A percentile compares a stretch with the other conserved stretches of the same genome.
These are phyloP conservation scores for Erithacus rubecula DNA, from an alignment of 2,797 vertebrate genomes.

Conservation along the genomic window DNA sequence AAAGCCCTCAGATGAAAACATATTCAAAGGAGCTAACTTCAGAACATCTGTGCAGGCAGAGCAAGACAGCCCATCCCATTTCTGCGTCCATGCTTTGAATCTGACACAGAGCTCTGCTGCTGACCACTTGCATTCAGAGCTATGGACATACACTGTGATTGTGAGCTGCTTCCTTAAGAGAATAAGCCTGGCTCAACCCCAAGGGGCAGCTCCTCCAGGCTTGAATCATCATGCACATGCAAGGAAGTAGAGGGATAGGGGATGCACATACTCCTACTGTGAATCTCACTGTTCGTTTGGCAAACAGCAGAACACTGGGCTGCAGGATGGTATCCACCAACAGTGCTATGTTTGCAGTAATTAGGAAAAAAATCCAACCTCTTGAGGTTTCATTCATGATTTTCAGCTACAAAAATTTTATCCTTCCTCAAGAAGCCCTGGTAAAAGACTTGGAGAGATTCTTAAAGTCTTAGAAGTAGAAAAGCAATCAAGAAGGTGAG, in stretches of 20 bases:
- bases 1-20: neutral
- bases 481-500: neutral
- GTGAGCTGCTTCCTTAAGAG: neutral
- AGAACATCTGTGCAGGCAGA: neutral
- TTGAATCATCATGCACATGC: rapidly evolving
- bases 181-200: neutral
- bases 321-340: neutral
- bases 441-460: neutral
- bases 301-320: neutral
- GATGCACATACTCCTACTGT: rapidly evolving
- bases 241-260: neutral
- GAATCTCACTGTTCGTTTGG: neutral
- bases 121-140: neutral
- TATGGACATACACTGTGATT: rapidly evolving
- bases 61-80: neutral
- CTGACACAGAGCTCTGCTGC: rapidly evolving
- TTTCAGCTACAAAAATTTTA: neutral
- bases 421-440: neutral
- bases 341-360: neutral
- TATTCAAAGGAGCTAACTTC: neutral
- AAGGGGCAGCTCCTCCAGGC: neutral
- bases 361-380: neutral
- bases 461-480: neutral
- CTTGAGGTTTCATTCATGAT: neutral
- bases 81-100: neutral